A percentile compares a stretch with the other conserved stretches of the same genome.
Conservation (phyloP, 2,797 vertebrate genomes). For the Trematomus bernacchii region DNA sequence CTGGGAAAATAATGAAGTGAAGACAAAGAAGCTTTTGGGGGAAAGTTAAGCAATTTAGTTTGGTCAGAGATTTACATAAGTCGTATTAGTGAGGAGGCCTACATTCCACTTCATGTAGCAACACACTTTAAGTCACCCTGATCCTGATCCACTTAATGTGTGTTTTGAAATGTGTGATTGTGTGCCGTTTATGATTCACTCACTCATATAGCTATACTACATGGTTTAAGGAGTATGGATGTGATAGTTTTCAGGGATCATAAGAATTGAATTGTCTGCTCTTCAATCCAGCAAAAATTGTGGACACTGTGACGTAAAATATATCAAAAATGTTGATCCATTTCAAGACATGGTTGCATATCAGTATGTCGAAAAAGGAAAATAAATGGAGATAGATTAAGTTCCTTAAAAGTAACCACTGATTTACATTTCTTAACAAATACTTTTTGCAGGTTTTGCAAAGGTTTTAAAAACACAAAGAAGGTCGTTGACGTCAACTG, state of each 20-base stretch:
- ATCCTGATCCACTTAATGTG: constrained; percentile 27
- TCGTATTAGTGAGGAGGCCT: constrained; percentile 71
- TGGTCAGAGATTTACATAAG: constrained; percentile 83
- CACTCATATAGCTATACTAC: neutral
- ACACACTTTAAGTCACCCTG: constrained; percentile 34
- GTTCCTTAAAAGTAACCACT: neutral
- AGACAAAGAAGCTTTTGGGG: constrained; percentile 82
- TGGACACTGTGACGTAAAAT: neutral
- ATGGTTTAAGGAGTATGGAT: neutral
- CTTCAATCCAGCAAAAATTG: neutral
- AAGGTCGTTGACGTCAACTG: neutral
- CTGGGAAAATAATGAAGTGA: constrained; percentile 67
- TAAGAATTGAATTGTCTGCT: neutral
- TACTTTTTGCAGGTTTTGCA: neutral
- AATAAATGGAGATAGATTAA: neutral
- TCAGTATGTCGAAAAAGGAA: neutral
- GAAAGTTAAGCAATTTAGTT: constrained; percentile 76
- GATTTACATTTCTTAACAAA: neutral
- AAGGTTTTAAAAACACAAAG: neutral
- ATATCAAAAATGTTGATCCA: neutral
- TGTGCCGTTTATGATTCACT: neutral
- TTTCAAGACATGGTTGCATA: neutral
- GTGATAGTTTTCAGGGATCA: neutral
- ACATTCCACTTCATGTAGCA: constrained; percentile 63
- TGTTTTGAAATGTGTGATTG: constrained; percentile 26